Conservation (phyloP, 30 jellyfish, hydroid and myxozoan species). For the Sanderia malayensis region DNA sequence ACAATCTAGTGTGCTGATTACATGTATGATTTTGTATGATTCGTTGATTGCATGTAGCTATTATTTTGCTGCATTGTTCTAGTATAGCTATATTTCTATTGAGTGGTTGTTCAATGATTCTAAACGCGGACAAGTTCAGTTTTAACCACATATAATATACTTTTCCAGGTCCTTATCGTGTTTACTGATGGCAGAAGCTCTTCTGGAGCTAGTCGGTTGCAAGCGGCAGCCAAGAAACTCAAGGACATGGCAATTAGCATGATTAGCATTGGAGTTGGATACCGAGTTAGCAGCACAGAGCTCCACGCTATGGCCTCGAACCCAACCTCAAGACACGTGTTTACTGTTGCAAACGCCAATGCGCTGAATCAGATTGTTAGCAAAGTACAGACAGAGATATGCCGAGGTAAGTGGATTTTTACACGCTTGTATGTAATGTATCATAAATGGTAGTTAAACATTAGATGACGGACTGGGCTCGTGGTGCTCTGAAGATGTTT, state of each 20-base stretch:
- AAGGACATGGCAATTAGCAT: constrained; percentile 15
- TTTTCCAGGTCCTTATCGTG: constrained; percentile 38
- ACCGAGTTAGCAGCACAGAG: constrained; percentile 9
- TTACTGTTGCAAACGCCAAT: constrained; percentile 12
- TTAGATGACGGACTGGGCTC: no score
- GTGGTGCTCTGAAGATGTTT: no score
- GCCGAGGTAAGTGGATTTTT: constrained; percentile 51
- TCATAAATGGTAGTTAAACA: no score
- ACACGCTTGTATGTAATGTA: no score
- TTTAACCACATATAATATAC: no score
- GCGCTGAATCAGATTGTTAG: constrained; percentile 15
- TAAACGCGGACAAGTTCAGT: no score
- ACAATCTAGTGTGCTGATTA: no score
- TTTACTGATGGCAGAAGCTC: constrained; percentile 50
- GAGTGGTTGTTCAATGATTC: neutral
- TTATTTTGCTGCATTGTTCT: no score
- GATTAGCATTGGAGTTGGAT: constrained; percentile 47
- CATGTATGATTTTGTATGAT: no score
- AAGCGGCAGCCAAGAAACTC: constrained; percentile 26
- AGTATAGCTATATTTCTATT: no score
- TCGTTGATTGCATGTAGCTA: no score
- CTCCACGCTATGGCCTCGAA: constrained; percentile 41
- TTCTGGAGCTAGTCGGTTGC: constrained; percentile 13
- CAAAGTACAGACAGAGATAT: constrained; percentile 31
- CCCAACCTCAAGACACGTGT: constrained; percentile 30